Base-by-base conservation (phyloP, 1,140 invertebrate species). In the Apis florea region DNA sequence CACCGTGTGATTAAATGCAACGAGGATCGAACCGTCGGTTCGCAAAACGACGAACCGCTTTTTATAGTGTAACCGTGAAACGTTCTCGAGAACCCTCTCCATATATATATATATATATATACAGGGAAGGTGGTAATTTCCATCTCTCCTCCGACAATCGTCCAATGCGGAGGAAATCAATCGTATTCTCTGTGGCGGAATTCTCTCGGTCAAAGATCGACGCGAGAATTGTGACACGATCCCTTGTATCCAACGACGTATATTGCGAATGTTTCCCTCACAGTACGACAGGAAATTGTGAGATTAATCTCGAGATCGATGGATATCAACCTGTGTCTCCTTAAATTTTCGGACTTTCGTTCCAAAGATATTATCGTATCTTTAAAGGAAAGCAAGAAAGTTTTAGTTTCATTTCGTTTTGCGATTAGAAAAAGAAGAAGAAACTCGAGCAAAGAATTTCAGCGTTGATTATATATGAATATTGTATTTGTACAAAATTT, bases 91-190 rank as follows among this genome's bases (percentile, higher is more conserved):
- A 31, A 31, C 26, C 2, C 26, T 31, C 26, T 31, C 26, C 1
- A 31, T 31, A 31, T 31, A 31, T 31, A 31, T 31, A 31, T 31
- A 31, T 40, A 40, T 40, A 40, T 40, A 40, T 5, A 40, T 40
- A 40, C 6, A 40, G 51, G 58, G n/a, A 83, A 79, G 74, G 49
- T 84, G 64, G 69, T 82, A 87, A 87, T 87, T 87, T 86, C 82
- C 85, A 82, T 84, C 79, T 79, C 64, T 66, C 24, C 15, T 21
- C 67, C 54, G 40, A 15, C 64, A 53, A 17, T 13, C 53, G 68
- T 66, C 66, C 83, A 85, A 86, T 79, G 83, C 58, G 75, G 53
- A 49, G 19, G 73, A 58, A 66, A 82, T 26, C 53, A 56, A 68
- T 49, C 73, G 69, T 0, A 56, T 82, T 71, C 53, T 56, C 59